These are phyloP conservation scores for Heteropelma amictum DNA, from an alignment of 2,888 invertebrate genomes.

Conservation along the genomic window DNA sequence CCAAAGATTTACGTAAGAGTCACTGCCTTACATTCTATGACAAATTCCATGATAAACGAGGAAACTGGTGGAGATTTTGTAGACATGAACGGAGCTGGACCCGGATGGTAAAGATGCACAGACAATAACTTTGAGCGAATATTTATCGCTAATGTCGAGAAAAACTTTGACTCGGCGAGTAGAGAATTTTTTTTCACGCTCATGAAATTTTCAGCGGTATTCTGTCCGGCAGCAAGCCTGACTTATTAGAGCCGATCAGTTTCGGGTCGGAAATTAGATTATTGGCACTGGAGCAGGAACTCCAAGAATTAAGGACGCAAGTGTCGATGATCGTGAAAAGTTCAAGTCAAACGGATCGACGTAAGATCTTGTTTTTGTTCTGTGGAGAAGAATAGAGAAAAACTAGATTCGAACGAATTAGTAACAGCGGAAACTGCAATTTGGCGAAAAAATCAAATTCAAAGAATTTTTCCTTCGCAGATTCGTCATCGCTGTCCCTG, in stretches of 20 bases:
- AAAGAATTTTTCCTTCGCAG: too few relatives aligned
- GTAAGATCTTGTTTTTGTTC: conserved; percentile 64
- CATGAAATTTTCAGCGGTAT: conserved; percentile 66
- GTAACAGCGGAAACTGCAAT: background rate
- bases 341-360: conserved; percentile 66
- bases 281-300: conserved; percentile 75
- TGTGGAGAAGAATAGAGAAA: background rate
- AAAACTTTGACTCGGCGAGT: background rate
- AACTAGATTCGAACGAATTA: too few relatives aligned
- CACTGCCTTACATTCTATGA: conserved; percentile 76
- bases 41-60: conserved; percentile 75
- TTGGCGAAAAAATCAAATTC: too few relatives aligned
- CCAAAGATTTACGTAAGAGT: conserved; percentile 76
- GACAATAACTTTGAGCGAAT: too few relatives aligned
- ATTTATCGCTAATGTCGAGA: background rate
- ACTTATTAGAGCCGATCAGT: conserved; percentile 75
- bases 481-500: conserved; percentile 64
- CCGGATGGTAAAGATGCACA: conserved; percentile 61
- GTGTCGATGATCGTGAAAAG: conserved; percentile 74
- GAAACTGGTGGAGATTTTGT: conserved; percentile 67
- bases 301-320: conserved; percentile 75
- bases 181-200: background rate
- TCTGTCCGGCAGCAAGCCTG: conserved; percentile 73
- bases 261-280: conserved; percentile 76
- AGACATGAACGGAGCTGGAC: conserved; percentile 66